Evolutionary conservation across 2,113 vertebrate species (phyloP), one percentile per base, ranked within the genome.

Genomic region (Merops nubicus): DNA sequence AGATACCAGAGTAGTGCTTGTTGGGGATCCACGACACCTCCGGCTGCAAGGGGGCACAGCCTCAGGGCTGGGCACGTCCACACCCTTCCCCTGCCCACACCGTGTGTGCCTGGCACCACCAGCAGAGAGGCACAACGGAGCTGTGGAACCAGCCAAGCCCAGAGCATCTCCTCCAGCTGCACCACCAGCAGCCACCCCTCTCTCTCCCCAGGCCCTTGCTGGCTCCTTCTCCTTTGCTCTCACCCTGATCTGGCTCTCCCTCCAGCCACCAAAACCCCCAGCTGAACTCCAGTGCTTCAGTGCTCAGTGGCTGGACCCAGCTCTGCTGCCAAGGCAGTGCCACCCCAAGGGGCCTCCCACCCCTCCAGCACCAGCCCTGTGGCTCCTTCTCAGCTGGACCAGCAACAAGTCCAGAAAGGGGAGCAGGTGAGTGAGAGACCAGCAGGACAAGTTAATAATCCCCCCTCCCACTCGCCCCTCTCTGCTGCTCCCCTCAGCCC

Each of bases 1-100:
- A 99, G 96, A 99, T 99, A 91, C 99, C 99, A 0, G 99, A 99
- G 98, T 99, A 99, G 94, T 99, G 99, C 90, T 99, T 99, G 98
- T 99, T 99, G 93, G 99, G 99, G 87, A 99, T 99, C 99, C 99
- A 99, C 5, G 99, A 99, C 93, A 99, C 98, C 93, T 99, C 99
- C 0, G 99, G 98, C 99, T 99, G 97, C 62, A 97, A 85, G 43
- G 68, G 2, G 40, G 88, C 42, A 36, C 0, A 5, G 42, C 19
- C 64, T 92, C 89, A 95, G 81, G 40, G 31, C 65, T 50, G 47
- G 54, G 69, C 50, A 76, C 0, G 0, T 47, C 62, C 62, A 25
- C 50, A 59, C 11, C 43, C 53, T 25, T 60, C n/a, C 43, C 60
- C 45, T 54, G 31, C 50, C 33, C n/a, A n/a, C n/a, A n/a, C n/a